phyloP scores from a whole-genome alignment of 1,140 invertebrate species.

The Octopus bimaculoides region DNA sequence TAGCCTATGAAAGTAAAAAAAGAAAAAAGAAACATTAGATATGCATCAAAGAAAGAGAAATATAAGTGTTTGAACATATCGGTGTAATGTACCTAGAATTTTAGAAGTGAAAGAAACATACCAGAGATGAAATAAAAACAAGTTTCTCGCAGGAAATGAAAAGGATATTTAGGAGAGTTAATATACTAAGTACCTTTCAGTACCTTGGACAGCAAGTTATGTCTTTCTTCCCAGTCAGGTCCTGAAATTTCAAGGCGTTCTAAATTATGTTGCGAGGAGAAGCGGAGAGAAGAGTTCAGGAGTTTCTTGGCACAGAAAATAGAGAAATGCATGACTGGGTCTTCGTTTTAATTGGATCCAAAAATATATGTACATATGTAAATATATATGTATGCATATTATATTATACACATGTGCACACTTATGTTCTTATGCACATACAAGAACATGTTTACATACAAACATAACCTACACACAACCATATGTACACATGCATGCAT shows the following conservation, averaged over 20 bases:
- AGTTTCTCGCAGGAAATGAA: not conserved
- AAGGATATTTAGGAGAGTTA: not conserved
- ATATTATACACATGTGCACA: not conserved
- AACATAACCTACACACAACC: not conserved
- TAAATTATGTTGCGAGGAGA: constrained; percentile 1
- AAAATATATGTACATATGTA: not conserved
- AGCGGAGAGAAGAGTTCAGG: no score
- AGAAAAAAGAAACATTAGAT: no score
- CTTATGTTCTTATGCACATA: not conserved
- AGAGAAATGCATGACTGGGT: no score
- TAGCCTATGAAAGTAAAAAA: no score
- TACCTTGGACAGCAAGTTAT: constrained; percentile 11
- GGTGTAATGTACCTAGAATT: no score
- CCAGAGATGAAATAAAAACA: not conserved
- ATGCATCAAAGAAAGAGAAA: no score
- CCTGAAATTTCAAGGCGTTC: constrained; percentile 8
- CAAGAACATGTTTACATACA: not conserved
- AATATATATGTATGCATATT: not conserved
- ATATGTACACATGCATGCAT: not conserved
- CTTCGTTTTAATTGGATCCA: not conserved
- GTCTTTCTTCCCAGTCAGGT: not conserved
- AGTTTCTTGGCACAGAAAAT: no score
- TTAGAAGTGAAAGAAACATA: not conserved
- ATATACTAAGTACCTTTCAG: constrained; percentile 4
- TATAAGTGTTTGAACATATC: no score